Evolutionary conservation across 2,888 invertebrate species (phyloP), one percentile per base, ranked within the genome.

Genomic region (Nymphalis polychloros): DNA sequence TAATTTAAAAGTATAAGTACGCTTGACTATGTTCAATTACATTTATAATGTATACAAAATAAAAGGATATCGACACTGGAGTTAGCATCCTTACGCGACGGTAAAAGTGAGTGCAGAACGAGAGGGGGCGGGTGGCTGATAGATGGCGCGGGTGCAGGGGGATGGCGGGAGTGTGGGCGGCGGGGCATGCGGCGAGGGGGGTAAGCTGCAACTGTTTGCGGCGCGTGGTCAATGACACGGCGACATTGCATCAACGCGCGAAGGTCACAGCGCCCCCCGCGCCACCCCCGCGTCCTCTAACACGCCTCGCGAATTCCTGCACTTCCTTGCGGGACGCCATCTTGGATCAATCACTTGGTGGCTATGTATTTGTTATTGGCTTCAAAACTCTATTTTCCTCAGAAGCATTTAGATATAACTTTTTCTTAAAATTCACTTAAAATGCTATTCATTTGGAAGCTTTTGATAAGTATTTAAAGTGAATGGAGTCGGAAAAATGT

Each of bases 161-260:
- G 55, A 13, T 35, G n/a, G 63, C 59, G 63, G 66, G 63, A 63
- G 57, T 61, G 64, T 53, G 59, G 72, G 82, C 71, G 67, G 74
- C 62, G 72, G 69, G 61, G 72, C 76, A 64, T 63, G 75, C 59
- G 72, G 69, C 61, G 71, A 76, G 69, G 73, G 72, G 76, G 77
- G 73, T 74, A 75, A 76, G 79, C 79, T 78, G 81, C 75, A 77
- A 77, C 77, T 77, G 77, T 78, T 79, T 76, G 80, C 71, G 79
- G 74, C 78, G 73, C 78, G 85, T 89, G 90, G 90, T 90, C 92
- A 91, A 91, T 90, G 92, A 92, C 92, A 90, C 90, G 85, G 87
- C 91, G 92, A 92, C 92, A 92, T 92, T 92, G 92, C 90, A 90
- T 88, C 90, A 87, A 88, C 87, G 89, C 89, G 89, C 89, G 89